phyloP scores from a whole-genome alignment of 64 coral and sea anemone genomes.

The Dendronephthya gigantea region DNA sequence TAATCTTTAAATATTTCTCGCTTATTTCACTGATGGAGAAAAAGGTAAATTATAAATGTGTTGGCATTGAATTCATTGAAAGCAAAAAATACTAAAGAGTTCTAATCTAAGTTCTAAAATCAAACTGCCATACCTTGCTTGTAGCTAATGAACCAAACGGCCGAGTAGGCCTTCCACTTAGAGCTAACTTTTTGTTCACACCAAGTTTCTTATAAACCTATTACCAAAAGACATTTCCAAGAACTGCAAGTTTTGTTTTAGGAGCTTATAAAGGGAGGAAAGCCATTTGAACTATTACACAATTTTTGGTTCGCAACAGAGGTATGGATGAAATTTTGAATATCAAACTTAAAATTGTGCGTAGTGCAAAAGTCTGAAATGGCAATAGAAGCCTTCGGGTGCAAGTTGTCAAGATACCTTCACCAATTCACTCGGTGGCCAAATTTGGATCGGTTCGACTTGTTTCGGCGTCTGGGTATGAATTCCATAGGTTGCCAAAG shows the following conservation, averaged over 20 bases:
- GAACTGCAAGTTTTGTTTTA: not conserved
- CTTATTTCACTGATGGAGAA: too few species aligned
- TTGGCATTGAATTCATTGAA: too few species aligned
- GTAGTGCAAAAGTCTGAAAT: too few species aligned
- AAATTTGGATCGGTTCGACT: slow-evolving; percentile 87
- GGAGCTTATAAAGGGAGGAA: not conserved
- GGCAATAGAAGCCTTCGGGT: too few species aligned
- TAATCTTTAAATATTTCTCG: too few species aligned
- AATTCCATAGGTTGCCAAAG: slow-evolving; percentile 93
- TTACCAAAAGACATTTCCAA: not conserved
- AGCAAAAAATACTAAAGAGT: too few species aligned
- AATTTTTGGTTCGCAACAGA: too few species aligned
- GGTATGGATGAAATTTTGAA: too few species aligned
- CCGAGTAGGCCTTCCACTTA: slow-evolving; percentile 66
- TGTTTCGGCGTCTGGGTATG: slow-evolving; percentile 90
- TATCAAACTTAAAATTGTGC: too few species aligned
- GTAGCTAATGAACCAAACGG: slow-evolving; percentile 86
- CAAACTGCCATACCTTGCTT: slow-evolving; percentile 55
- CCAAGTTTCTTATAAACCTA: slow-evolving; percentile 49
- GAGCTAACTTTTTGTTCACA: slow-evolving; percentile 77
- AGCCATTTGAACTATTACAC: not conserved
- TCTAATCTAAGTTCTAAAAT: too few species aligned
- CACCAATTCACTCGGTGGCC: slow-evolving; percentile 71
- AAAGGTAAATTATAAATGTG: too few species aligned
- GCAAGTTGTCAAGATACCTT: slow-evolving; percentile 36